Percentiles rank a stretch among this genome's conserved stretches.
These are phyloP conservation scores for Perognathus longimembris DNA, from an alignment of 2,113 vertebrate species.

Conservation along the genomic window DNA sequence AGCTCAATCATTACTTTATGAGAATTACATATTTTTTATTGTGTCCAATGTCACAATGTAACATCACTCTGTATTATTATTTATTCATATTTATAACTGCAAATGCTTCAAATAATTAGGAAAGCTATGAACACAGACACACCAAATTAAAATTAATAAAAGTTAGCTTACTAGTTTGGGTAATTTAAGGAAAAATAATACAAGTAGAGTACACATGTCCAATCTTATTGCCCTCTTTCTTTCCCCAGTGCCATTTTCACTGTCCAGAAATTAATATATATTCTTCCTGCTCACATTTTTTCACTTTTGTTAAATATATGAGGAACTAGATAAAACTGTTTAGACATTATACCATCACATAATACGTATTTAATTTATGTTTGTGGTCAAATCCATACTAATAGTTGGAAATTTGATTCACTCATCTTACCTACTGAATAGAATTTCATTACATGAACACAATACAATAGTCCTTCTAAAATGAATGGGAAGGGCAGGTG, in stretches of 20 bases:
- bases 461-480: not conserved
- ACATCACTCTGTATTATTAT: not conserved
- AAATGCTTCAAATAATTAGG: slow-evolving; percentile 32
- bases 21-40: not conserved
- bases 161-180: slow-evolving; percentile 14
- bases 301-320: slow-evolving; percentile 18
- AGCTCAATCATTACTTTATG: not conserved
- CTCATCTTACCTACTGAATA: not conserved
- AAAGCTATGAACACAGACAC: slow-evolving; percentile 17
- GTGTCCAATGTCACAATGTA: not conserved
- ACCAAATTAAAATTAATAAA: not conserved
- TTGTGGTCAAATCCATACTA: not conserved
- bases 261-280: slow-evolving; percentile 3
- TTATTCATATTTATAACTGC: not conserved
- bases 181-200: slow-evolving; percentile 33
- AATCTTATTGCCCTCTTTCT: not conserved
- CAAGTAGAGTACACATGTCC: not conserved
- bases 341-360: not conserved
- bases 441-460: slow-evolving; percentile 8
- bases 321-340: not conserved
- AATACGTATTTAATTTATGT: not conserved
- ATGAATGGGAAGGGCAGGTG: not conserved
- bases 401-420: slow-evolving; percentile 12
- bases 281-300: not conserved
- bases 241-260: not conserved